Base-by-base conservation (phyloP, 2,113 vertebrate species). In the Coryphaenoides rupestris region DNA sequence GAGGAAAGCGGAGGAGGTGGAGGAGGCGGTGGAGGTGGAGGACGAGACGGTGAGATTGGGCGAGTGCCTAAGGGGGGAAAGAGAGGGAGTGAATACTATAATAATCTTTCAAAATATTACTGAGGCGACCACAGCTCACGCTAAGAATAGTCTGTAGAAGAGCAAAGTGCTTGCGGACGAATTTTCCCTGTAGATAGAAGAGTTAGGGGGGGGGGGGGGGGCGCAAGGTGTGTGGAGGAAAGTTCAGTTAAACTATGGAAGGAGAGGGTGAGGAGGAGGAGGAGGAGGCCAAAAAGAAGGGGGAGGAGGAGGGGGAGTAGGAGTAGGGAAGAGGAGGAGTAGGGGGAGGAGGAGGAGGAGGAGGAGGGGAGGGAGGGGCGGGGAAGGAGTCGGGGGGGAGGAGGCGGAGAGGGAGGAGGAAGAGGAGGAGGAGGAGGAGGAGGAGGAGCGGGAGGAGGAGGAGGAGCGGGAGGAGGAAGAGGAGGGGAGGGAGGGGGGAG, bases 31-130 rank as follows among this genome's bases (percentile, higher is more conserved):
- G 21, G 21, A 72, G 80, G 73, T 79, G 78, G 74, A 64, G 82
- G 88, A 50, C 15, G 33, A 40, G 33, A 40, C 33, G 33, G 28
- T 40, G 33, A 12, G 33, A 7, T 40, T 92, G 91, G 75, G 92
- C 82, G 82, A 81, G 71, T 76, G 86, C 90, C 88, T 79, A 89
- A 88, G 83, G 88, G 91, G 86, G 92, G 90, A 91, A 86, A 92
- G 89, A 50, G 47, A n/a, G 47, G 9, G 88, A 89, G 89, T 79
- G 89, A 92, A 93, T 90, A 88, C 84, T 87, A 66, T 78, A 93
- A 92, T 92, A 93, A 92, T 92, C 86, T 62, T 87, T 79, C 77
- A 86, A 91, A 91, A 92, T 88, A 88, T 88, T 76, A 85, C 81
- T 74, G 59, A 80, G 83, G 83, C 63, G 63, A 72, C 88, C 88